phyloP scores from a whole-genome alignment of 2,797 vertebrate species.

The Xiphophorus birchmanni region DNA sequence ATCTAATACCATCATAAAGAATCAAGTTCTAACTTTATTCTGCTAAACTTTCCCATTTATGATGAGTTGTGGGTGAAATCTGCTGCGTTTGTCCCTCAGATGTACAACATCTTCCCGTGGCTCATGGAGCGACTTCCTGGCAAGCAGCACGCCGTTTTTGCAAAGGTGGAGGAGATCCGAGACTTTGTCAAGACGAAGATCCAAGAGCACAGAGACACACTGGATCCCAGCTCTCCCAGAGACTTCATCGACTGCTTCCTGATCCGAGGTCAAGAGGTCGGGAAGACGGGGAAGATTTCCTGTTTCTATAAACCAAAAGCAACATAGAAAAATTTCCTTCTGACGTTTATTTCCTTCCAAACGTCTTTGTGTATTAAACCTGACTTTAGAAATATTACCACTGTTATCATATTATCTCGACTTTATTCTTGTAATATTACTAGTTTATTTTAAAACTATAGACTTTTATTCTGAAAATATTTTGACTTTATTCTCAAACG shows the following conservation, averaged over 20 bases:
- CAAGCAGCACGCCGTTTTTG: slow-evolving; percentile 37
- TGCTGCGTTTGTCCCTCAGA: slow-evolving; percentile 40
- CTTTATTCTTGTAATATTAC: no score
- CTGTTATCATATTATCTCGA: no score
- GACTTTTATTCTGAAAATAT: no score
- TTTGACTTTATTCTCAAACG: no score
- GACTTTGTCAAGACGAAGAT: slow-evolving; percentile 66
- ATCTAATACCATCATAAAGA: no score
- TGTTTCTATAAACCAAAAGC: not conserved
- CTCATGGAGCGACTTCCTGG: slow-evolving; percentile 71
- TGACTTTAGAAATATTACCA: no score
- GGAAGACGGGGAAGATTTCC: not conserved
- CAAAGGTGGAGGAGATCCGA: slow-evolving; percentile 44
- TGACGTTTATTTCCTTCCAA: no score
- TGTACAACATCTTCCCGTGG: slow-evolving; percentile 75
- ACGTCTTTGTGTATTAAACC: no score
- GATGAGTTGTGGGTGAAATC: not conserved
- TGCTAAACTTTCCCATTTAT: not conserved
- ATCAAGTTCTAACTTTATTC: no score
- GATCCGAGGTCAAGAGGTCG: slow-evolving; percentile 67
- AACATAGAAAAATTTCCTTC: no score
- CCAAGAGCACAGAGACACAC: slow-evolving; percentile 65
- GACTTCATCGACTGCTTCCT: slow-evolving; percentile 83
- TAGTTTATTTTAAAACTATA: no score
- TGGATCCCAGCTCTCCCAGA: slow-evolving; percentile 64